A percentile compares a stretch with the other conserved stretches of the same genome.
Evolutionary conservation across 2,113 vertebrate genomes (phyloP).

Genomic region (Mustela nigripes): DNA sequence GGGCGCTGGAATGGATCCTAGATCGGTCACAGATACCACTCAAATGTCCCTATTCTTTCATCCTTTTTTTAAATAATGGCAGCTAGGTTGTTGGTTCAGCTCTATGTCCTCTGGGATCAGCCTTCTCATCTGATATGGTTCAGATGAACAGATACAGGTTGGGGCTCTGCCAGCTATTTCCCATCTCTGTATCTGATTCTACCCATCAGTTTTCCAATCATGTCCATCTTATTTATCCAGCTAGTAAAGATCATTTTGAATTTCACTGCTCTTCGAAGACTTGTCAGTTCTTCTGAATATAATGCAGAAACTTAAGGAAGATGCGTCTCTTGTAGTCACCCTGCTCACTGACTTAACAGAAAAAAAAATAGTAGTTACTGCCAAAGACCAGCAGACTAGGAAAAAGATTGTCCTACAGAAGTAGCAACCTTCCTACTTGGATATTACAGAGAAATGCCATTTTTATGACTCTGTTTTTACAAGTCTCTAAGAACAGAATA

Average conservation of each 20-base stretch:
- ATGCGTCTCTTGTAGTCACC: neutral
- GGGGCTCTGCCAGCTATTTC: neutral
- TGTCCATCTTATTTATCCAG: neutral
- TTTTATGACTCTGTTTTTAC: conserved; percentile 1
- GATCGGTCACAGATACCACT: neutral
- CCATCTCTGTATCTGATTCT: neutral
- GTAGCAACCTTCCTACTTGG: neutral
- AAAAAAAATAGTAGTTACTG: neutral
- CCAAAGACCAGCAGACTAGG: neutral
- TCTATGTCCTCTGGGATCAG: neutral
- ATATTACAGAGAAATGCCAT: conserved; percentile 4
- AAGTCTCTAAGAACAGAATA: neutral
- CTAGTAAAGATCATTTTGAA: neutral
- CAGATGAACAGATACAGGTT: neutral
- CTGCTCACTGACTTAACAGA: neutral
- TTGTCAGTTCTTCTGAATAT: neutral
- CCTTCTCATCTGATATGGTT: neutral
- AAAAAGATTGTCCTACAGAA: neutral
- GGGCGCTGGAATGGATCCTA: neutral
- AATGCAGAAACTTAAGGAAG: neutral
- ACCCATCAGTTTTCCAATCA: neutral
- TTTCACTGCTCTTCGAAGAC: neutral
- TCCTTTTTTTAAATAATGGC: neutral
- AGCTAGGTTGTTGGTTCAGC: neutral
- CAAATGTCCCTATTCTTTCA: neutral